Evolutionary conservation across 2,113 vertebrate genomes (phyloP).

Genomic region (Pyrgilauda ruficollis): DNA sequence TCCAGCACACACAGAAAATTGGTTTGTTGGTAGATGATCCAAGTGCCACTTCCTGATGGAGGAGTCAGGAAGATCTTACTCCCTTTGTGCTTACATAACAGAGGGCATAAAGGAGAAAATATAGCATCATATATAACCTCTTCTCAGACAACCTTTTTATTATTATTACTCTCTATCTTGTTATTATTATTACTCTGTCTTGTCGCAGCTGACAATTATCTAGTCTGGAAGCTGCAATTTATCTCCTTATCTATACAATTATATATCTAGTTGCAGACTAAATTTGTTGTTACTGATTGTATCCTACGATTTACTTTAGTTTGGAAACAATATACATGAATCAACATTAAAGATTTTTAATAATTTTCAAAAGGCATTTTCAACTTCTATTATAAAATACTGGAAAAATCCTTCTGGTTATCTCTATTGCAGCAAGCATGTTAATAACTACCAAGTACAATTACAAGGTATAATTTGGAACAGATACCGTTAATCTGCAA

Average conservation of each 20-base stretch:
- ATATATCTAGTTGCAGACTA: neutral
- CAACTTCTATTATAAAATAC: neutral
- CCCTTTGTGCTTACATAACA: neutral
- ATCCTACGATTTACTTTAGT: neutral
- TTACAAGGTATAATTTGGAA: neutral
- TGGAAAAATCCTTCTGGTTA: neutral
- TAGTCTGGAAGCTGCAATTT: neutral
- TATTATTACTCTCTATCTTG: neutral
- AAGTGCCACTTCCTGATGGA: neutral
- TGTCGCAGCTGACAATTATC: neutral
- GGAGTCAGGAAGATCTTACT: neutral
- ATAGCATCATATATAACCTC: neutral
- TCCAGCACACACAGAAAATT: neutral
- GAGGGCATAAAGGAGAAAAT: constrained; percentile 39
- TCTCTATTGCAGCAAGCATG: neutral
- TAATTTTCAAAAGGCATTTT: neutral
- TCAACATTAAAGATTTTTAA: neutral
- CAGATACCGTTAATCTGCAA: neutral
- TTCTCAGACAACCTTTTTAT: neutral
- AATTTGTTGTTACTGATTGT: neutral
- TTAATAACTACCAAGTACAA: neutral
- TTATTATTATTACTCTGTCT: neutral
- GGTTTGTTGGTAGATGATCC: neutral
- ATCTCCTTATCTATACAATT: neutral
- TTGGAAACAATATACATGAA: neutral